A percentile compares a stretch with the other conserved stretches of the same genome.
Evolutionary conservation across 2,113 vertebrate species (phyloP).

Genomic region (Gavia stellata): DNA sequence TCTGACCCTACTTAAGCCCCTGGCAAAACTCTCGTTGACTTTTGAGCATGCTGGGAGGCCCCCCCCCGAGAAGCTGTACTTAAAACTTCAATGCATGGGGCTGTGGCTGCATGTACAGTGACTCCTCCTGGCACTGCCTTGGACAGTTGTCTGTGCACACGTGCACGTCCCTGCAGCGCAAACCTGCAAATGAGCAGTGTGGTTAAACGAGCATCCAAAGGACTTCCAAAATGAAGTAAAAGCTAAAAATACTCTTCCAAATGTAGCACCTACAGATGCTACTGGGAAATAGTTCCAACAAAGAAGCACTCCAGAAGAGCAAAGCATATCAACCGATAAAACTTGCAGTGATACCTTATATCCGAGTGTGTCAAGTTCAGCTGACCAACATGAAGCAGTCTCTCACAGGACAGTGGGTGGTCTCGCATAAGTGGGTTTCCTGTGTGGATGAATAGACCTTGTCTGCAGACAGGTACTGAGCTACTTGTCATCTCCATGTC

Average conservation of each 20-base stretch:
- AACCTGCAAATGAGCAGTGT: neutral
- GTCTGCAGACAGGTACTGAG: conserved; percentile 74
- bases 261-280: neutral
- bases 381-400: conserved; percentile 70
- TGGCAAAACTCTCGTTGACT: neutral
- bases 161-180: neutral
- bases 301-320: neutral
- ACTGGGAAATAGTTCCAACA: neutral
- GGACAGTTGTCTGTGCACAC: neutral
- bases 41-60: neutral
- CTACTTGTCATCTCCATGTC: conserved; percentile 72
- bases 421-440: conserved; percentile 72
- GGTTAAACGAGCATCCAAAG: neutral
- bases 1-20: neutral
- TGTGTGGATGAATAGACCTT: conserved; percentile 69
- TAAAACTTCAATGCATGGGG: neutral
- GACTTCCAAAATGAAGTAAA: neutral
- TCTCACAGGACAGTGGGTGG: conserved; percentile 73
- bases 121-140: neutral
- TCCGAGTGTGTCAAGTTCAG: conserved; percentile 72
- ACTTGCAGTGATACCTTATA: conserved; percentile 67
- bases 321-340: neutral
- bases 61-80: neutral
- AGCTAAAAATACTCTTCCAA: neutral
- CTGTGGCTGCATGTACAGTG: neutral